Percentiles rank a stretch among this genome's conserved stretches.
Conservation (phyloP, 2,113 vertebrate genomes). For the Oncorhynchus masou region DNA sequence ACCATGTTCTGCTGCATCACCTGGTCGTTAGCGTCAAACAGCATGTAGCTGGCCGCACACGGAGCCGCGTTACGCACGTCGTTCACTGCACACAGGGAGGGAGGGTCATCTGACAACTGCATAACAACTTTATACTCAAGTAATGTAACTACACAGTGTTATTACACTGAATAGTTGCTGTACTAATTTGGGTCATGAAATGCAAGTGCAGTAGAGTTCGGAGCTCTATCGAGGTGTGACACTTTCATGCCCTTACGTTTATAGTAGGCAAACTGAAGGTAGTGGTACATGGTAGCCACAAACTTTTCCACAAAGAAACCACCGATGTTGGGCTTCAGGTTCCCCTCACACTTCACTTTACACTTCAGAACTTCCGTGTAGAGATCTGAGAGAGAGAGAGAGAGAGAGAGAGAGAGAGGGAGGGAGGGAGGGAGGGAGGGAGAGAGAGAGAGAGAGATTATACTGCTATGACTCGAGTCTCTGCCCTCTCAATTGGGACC, state of each 20-base stretch:
- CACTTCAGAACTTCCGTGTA: conserved; percentile 86
- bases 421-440: not conserved
- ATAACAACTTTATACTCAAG: not conserved
- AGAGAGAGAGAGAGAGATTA: not conserved
- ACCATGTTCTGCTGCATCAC: conserved; percentile 94
- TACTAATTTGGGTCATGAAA: not conserved
- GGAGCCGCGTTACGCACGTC: conserved; percentile 85
- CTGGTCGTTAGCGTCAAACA: conserved; percentile 86
- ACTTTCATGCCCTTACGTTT: conserved; percentile 82
- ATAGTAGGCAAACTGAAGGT: conserved; percentile 98
- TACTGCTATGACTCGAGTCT: not conserved
- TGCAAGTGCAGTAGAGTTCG: not conserved
- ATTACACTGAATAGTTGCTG: not conserved
- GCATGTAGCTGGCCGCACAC: conserved; percentile 92
- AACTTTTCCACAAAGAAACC: conserved; percentile 98
- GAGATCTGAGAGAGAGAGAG: conserved; percentile 72
- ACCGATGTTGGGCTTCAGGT: conserved; percentile 88
- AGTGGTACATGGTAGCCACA: conserved; percentile 97
- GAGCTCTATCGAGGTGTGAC: not conserved
- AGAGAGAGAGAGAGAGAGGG: not conserved
- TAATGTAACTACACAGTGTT: not conserved
- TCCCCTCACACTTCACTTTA: conserved; percentile 85
- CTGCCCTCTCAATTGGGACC: not conserved
- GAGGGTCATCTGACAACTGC: not conserved
- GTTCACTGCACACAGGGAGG: conserved; percentile 76